A percentile compares a stretch with the other conserved stretches of the same genome.
Conservation (phyloP, 2,113 vertebrate genomes). For the Grus americana region DNA sequence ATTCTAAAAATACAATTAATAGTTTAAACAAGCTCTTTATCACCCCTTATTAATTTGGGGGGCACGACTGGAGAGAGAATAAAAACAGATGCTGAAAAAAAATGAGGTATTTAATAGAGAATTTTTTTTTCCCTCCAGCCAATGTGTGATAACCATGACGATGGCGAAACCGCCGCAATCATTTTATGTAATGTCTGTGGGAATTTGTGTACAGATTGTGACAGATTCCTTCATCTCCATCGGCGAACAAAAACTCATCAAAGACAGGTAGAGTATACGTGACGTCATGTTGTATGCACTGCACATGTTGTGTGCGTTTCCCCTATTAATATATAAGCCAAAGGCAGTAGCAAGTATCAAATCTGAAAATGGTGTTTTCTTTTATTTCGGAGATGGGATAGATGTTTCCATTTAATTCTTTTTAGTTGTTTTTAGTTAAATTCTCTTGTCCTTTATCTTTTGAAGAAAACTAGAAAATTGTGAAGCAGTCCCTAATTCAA, state of each 20-base stretch:
- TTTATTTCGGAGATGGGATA: background rate
- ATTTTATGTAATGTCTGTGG: slow-evolving; percentile 96
- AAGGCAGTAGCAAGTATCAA: background rate
- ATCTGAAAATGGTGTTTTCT: background rate
- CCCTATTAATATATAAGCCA: background rate
- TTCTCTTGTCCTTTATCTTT: background rate
- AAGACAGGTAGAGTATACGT: slow-evolving; percentile 83
- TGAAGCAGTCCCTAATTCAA: background rate
- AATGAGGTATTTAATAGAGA: background rate
- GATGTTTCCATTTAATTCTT: background rate
- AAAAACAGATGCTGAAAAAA: background rate
- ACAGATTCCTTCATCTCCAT: slow-evolving; percentile 97
- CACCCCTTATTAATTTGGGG: background rate
- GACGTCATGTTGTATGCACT: background rate
- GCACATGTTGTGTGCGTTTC: background rate
- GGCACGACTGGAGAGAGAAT: background rate
- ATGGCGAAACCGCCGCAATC: slow-evolving; percentile 97
- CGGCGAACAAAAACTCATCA: slow-evolving; percentile 97
- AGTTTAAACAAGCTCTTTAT: background rate
- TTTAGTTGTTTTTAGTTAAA: background rate
- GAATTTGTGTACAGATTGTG: slow-evolving; percentile 97
- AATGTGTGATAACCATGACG: slow-evolving; percentile 99
- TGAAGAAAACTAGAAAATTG: background rate
- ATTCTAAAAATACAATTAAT: background rate
- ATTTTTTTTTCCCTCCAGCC: slow-evolving; percentile 74